These are phyloP conservation scores for Abrostola triplasia DNA, from an alignment of 2,888 invertebrate genomes.

Conservation along the genomic window DNA sequence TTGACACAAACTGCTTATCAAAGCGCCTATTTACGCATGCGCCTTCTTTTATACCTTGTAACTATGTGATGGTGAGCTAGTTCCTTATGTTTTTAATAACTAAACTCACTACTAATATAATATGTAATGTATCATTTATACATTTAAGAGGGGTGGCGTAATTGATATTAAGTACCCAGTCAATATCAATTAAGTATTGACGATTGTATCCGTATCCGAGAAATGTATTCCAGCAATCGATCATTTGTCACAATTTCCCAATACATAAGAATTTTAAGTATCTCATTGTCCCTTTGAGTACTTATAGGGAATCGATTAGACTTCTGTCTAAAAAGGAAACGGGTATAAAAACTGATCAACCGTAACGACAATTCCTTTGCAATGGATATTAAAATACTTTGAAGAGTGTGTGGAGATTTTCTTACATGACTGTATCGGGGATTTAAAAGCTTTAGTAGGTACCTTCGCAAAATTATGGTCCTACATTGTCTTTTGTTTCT, in stretches of 20 bases:
- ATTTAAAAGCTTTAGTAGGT: not conserved
- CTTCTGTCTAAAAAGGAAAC: slow-evolving; percentile 7
- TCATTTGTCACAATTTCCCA: slow-evolving; percentile 13
- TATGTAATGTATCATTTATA: not conserved
- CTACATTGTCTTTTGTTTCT: not conserved
- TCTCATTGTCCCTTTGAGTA: slow-evolving; percentile 1
- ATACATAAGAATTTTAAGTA: slow-evolving; percentile 6
- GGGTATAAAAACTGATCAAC: slow-evolving; percentile 9
- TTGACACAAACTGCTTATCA: no score
- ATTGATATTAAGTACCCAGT: not conserved
- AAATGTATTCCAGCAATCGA: slow-evolving; percentile 10
- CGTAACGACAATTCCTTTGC: slow-evolving; percentile 13
- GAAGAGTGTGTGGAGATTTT: not conserved
- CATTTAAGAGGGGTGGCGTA: not conserved
- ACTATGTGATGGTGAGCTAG: no score
- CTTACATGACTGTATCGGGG: not conserved
- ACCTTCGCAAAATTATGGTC: not conserved
- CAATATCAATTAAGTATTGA: not conserved
- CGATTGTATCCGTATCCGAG: not conserved
- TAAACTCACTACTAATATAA: no score
- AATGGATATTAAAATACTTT: slow-evolving; percentile 8
- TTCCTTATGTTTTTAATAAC: no score
- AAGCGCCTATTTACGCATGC: no score
- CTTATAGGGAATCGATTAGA: slow-evolving; percentile 17
- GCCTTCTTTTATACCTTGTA: no score